phyloP scores from a whole-genome alignment of 2,113 vertebrate genomes.

The Gallinago media region DNA sequence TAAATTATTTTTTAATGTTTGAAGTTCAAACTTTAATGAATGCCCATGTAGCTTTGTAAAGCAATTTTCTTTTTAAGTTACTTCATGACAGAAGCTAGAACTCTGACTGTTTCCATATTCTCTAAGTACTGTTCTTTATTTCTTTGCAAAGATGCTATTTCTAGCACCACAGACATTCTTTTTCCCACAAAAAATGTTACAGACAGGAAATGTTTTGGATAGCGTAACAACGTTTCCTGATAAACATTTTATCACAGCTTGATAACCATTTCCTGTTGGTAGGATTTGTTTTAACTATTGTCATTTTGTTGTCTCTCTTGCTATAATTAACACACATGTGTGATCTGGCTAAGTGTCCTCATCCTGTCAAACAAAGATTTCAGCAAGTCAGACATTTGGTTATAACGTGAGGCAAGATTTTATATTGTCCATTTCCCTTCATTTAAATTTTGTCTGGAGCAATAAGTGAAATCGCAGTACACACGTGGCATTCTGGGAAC shows the following conservation, averaged over 20 bases:
- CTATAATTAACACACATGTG: constrained; percentile 61
- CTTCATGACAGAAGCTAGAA: neutral
- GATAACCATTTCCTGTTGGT: constrained; percentile 73
- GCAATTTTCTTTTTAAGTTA: neutral
- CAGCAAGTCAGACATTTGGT: neutral
- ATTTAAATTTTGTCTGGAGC: neutral
- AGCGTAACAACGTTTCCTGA: constrained; percentile 70
- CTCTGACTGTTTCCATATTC: neutral
- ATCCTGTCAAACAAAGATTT: constrained; percentile 39
- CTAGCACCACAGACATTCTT: neutral
- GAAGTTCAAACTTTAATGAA: neutral
- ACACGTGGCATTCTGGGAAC: neutral
- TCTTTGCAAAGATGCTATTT: constrained; percentile 25
- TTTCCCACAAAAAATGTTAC: constrained; percentile 20
- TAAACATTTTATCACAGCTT: constrained; percentile 69
- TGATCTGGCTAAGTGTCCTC: neutral
- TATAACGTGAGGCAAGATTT: neutral
- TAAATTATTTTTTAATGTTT: neutral
- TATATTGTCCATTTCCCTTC: neutral
- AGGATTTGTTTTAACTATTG: constrained; percentile 36
- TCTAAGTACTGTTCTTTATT: neutral
- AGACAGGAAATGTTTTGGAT: constrained; percentile 74
- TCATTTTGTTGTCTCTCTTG: constrained; percentile 47
- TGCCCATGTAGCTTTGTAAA: neutral
- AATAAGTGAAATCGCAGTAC: neutral